Conservation (phyloP, 2,797 vertebrate species). For the Gymnothorax reevesii region DNA sequence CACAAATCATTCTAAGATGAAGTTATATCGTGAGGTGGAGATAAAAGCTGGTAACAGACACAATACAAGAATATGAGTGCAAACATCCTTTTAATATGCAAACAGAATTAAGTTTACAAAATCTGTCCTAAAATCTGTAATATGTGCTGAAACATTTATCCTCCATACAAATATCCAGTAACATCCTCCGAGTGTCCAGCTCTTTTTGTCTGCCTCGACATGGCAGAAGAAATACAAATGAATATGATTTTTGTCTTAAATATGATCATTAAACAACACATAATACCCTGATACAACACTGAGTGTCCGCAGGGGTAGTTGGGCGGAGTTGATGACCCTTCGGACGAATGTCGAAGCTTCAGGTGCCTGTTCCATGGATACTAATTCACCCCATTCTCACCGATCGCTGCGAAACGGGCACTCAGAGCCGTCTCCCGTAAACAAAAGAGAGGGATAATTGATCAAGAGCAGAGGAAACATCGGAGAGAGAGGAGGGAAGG, state of each 20-base stretch:
- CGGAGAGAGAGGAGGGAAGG: slow-evolving; percentile 77
- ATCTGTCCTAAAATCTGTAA: background rate
- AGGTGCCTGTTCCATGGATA: slow-evolving; percentile 1
- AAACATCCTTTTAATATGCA: background rate
- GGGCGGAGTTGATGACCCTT: background rate
- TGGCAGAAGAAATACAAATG: background rate
- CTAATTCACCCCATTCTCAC: background rate
- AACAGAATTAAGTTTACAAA: background rate
- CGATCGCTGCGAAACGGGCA: background rate
- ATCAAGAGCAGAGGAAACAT: slow-evolving; percentile 49
- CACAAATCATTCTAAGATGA: background rate
- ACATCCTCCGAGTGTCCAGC: background rate
- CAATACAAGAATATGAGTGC: background rate
- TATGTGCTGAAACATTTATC: too few species aligned
- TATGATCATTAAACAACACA: background rate
- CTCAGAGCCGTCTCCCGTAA: slow-evolving; percentile 1
- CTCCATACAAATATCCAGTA: background rate
- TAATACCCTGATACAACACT: background rate
- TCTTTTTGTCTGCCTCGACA: background rate
- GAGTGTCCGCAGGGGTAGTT: background rate
- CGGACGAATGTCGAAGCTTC: background rate
- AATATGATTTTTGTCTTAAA: background rate
- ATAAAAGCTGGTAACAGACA: background rate
- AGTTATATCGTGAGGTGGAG: background rate
- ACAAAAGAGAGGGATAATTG: slow-evolving; percentile 15